Evolutionary conservation across 30 jellyfish, hydroid and myxozoan genomes (phyloP).

Genomic region (Chrysaora quinquecirrha): DNA sequence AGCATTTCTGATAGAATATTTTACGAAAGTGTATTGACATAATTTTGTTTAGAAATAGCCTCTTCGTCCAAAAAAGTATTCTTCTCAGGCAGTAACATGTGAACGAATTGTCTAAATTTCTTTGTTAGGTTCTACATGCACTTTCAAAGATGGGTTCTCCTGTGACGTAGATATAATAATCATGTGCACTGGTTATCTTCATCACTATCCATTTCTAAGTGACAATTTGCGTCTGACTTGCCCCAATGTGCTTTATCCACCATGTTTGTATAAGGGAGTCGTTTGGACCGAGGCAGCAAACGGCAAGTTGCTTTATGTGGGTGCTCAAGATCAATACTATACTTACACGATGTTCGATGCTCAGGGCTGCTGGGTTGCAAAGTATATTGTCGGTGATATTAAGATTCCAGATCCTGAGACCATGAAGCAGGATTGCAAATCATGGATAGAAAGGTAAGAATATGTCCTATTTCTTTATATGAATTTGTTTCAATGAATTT

Average conservation of each 20-base stretch:
- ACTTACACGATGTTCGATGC: conserved; percentile 87
- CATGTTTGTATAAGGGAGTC: conserved; percentile 68
- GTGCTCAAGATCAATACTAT: conserved; percentile 76
- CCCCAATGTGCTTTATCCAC: conserved; percentile 53
- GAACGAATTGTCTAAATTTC: no score
- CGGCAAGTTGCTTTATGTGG: conserved; percentile 55
- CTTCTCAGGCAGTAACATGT: no score
- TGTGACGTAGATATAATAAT: conserved; percentile 75
- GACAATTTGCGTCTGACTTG: conserved; percentile 56
- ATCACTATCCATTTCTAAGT: conserved; percentile 64
- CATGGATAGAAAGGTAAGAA: conserved; percentile 52
- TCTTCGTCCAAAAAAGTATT: no score
- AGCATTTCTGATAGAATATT: no score
- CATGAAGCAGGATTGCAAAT: conserved; percentile 7
- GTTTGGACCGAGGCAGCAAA: conserved; percentile 61
- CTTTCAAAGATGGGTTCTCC: conserved; percentile 62
- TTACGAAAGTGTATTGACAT: no score
- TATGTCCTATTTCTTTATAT: not conserved
- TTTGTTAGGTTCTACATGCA: conserved; percentile 28
- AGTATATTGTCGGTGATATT: conserved; percentile 17
- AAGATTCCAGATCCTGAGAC: conserved; percentile 23
- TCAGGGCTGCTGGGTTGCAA: conserved; percentile 57
- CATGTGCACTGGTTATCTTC: conserved; percentile 83
- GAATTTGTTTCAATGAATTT: no score
- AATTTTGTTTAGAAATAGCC: no score